Evolutionary conservation across 2,113 vertebrate genomes (phyloP), one percentile per base, ranked within the genome.

Genomic region (Macrotus californicus): DNA sequence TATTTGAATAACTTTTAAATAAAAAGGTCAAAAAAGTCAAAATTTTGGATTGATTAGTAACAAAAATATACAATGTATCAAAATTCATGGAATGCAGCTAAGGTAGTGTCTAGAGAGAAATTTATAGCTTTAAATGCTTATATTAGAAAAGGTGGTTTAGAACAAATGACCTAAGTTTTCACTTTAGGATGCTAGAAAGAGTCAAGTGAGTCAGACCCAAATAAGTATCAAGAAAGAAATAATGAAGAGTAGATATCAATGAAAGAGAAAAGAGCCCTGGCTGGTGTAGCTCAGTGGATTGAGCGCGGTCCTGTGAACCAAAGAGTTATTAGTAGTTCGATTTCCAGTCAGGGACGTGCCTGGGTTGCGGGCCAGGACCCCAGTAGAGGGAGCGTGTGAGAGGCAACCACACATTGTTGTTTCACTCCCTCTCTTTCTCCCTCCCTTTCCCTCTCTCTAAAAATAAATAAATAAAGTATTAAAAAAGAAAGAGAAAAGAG

Each of bases 1-100:
- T 13, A 64, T 61, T 31, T 84, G 79, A 89, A 31, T 73, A 87
- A 66, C 34, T 93, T 66, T n/a, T 82, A 92, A 94, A 81, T 94
- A 70, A 54, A 41, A 56, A 72, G 5, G 24, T 59, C 10, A 94
- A 54, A 70, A 64, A 86, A 48, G 69, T 92, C 43, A 86, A 43
- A 79, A 64, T 70, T 94, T 87, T 84, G 41, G 79, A 48, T 69
- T 46, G 36, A 34, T 73, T 67, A 16, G 61, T 84, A 66, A 86
- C 24, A 87, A 90, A 95, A 92, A 73, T 46, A 79, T 46, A 48
- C 5, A 91, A 11, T 2, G 26, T 92, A 56, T 52, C 61, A 89
- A 75, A 75, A 80, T 82, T 87, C 75, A 13, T 66, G 36, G 36
- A 67, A 11, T 70, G 59, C 59, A 61, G 59, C 59, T 29, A 4